Evolutionary conservation across 2,113 vertebrate species (phyloP).

Genomic region (Dicrurus megarhynchus): DNA sequence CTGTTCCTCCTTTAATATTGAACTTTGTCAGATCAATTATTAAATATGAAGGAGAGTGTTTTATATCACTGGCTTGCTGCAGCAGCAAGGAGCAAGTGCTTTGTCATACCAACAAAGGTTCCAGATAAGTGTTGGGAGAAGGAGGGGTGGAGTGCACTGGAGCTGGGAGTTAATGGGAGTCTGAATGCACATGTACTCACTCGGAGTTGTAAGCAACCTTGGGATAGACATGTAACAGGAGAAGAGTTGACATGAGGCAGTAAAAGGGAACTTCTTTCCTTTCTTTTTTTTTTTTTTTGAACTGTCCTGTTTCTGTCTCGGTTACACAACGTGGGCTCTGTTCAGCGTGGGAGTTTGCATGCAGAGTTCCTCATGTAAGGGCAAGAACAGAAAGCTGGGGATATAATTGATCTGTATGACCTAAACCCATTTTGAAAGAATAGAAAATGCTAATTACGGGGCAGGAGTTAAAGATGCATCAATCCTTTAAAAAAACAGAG

Average conservation of each 20-base stretch:
- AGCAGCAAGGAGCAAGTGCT: background rate
- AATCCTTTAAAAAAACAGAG: background rate
- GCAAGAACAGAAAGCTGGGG: slow-evolving; percentile 2
- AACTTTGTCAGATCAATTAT: background rate
- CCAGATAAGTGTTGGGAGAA: background rate
- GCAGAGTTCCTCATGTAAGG: background rate
- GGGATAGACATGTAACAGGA: background rate
- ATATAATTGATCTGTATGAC: background rate
- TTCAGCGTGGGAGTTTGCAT: background rate
- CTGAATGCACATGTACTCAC: background rate
- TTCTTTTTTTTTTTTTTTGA: background rate
- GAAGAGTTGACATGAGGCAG: background rate
- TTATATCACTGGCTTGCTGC: background rate
- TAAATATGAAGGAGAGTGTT: background rate
- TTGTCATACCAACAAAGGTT: slow-evolving; percentile 36
- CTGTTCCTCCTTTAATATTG: background rate
- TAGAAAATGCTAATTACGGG: background rate
- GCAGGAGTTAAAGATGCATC: background rate
- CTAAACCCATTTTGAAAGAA: background rate
- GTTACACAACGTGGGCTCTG: slow-evolving; percentile 3
- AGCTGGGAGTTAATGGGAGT: background rate
- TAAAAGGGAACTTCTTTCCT: background rate
- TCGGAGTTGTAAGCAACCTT: background rate
- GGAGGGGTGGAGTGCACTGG: background rate
- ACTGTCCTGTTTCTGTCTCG: background rate